phyloP scores from a whole-genome alignment of 2,888 invertebrate species.

The Microctonus aethiopoides region DNA sequence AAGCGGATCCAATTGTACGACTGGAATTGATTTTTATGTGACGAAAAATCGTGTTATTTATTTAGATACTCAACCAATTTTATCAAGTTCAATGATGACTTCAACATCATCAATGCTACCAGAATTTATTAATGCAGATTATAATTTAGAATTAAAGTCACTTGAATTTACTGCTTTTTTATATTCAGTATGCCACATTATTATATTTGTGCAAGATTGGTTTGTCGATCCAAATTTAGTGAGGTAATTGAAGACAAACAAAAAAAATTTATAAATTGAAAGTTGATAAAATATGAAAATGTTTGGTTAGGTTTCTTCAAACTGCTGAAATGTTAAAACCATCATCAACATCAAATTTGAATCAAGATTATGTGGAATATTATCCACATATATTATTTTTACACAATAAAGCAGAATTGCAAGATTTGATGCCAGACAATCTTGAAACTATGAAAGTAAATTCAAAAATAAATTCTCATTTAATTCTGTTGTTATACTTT shows the following conservation, averaged over 20 bases:
- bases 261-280: background rate
- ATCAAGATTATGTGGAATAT: slow-evolving; percentile 78
- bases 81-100: slow-evolving; percentile 76
- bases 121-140: slow-evolving; percentile 73
- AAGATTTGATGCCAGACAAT: slow-evolving; percentile 76
- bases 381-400: slow-evolving; percentile 86
- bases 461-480: background rate
- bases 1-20: slow-evolving; percentile 79
- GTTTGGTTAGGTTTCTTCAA: slow-evolving; percentile 76
- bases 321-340: slow-evolving; percentile 90
- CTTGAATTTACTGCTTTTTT: slow-evolving; percentile 86
- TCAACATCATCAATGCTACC: slow-evolving; percentile 60
- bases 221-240: slow-evolving; percentile 85
- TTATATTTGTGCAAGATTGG: slow-evolving; percentile 91
- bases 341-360: slow-evolving; percentile 73
- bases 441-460: slow-evolving; percentile 73
- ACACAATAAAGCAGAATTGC: slow-evolving; percentile 82
- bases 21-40: slow-evolving; percentile 77
- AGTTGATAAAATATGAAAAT: slow-evolving; percentile 5
- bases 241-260: slow-evolving; percentile 73
- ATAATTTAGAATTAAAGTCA: slow-evolving; percentile 76
- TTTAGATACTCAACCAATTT: slow-evolving; percentile 86
- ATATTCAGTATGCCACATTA: slow-evolving; percentile 89
- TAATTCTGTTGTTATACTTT: too few species aligned
- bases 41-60: slow-evolving; percentile 80